phyloP scores from a whole-genome alignment of 2,113 vertebrate genomes.

The Scomber scombrus region DNA sequence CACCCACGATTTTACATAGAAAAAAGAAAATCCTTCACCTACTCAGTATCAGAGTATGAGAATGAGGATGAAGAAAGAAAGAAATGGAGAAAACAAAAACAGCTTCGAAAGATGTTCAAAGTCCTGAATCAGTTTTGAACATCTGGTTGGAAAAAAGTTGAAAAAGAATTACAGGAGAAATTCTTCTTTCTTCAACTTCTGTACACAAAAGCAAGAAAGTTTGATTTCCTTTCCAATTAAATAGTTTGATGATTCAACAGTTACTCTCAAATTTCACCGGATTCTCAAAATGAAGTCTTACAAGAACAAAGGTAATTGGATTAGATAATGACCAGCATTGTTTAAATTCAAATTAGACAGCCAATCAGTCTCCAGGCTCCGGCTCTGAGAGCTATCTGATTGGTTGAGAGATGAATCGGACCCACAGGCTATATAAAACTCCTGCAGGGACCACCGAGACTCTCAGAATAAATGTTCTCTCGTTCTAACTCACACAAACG shows the following conservation, averaged over 20 bases:
- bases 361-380: slow-evolving; percentile 32
- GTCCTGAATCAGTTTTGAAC: background rate
- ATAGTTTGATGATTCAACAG: no score
- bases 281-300: background rate
- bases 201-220: background rate
- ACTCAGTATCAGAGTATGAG: background rate
- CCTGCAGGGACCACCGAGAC: slow-evolving; percentile 21
- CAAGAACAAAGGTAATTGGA: background rate
- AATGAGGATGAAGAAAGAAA: background rate
- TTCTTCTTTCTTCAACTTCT: background rate
- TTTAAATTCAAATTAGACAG: slow-evolving; percentile 41
- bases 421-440: background rate
- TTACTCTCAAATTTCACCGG: no score
- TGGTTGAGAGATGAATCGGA: slow-evolving; percentile 14
- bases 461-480: slow-evolving; percentile 48
- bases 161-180: background rate
- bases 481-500: slow-evolving; percentile 5
- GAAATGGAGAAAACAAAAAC: background rate
- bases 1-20: background rate
- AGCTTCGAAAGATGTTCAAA: background rate
- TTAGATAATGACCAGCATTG: background rate
- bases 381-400: slow-evolving; percentile 19
- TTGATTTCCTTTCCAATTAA: background rate
- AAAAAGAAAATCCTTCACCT: background rate
- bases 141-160: background rate